Evolutionary conservation across 2,113 vertebrate genomes (phyloP), one percentile per base, ranked within the genome.

Genomic region (Willisornis vidua): DNA sequence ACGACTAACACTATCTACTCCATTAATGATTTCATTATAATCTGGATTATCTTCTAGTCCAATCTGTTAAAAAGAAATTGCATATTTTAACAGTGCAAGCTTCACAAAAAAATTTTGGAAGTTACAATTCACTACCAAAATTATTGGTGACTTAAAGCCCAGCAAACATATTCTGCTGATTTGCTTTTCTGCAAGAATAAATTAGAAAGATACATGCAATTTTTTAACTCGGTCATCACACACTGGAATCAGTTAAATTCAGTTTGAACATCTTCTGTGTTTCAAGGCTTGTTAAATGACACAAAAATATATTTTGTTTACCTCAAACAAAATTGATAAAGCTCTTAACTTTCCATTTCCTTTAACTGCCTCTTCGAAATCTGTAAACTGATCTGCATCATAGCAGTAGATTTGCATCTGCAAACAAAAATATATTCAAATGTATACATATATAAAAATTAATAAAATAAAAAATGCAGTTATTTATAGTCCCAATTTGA

Each of bases 351-450:
- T 98, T 68, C 99, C 99, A 96, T 98, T 98, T 85, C 97, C 98
- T 97, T 98, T 98, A 91, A 99, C 80, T 77, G 98, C 98, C 85
- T 99, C 98, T 57, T 99, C 98, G 22, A 99, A 97, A 94, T 98
- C 98, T 91, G 97, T 96, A 96, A 98, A 99, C 51, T 93, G 97
- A 85, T 98, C 96, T 7, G 91, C 96, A 90, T 99, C 99, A 71
- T 98, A 99, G 96, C 99, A 99, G 97, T 99, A 99, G 97, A 99
- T 99, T 97, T 99, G 99, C 99, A 99, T 99, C 99, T 99, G 96
- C 26, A 97, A 97, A 93, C 29, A 75, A 35, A 97, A 96, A n/a
- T 8, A 79, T 8, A 52, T 94, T 96, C 17, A 86, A 87, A 93
- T 59, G 18, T 88, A 90, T 3, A 45, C 17, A 62, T 49, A 24